Base-by-base conservation (phyloP, 2,113 vertebrate genomes). In the Hippocampus zosterae region DNA sequence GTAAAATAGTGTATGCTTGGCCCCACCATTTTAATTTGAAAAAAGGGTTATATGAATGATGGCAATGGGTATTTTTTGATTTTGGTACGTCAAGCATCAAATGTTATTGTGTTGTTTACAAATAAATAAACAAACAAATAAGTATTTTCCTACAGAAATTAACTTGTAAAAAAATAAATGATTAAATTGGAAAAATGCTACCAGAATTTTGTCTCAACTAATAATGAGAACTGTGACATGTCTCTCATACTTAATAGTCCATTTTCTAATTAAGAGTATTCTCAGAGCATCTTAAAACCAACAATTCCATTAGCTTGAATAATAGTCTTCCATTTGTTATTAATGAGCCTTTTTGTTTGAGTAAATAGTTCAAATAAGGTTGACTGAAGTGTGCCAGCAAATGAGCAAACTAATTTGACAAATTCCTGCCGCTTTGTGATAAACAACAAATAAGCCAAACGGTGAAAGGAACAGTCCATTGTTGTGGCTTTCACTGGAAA, bases 401-500 rank as follows among this genome's bases (percentile, higher is more conserved):
- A 74, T 52, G 40, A 72, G 66, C 9, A 23, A 69, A 66, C 33
- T 8, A 1, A 41, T 62, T 44, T 75, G 48, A 67, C 61, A 67
- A 46, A 76, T 66, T 72, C 61, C 52, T 53, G 65, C 72, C 81
- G 55, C 66, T 81, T 66, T 65, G 46, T 87, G 85, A 88, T 78
- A 74, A 88, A 88, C 83, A 27, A 76, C 63, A 79, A 59, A 69
- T 68, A 10, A 50, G 63, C 59, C 41, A 64, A 80, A 78, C 55
- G 56, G 69, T 72, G 62, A 74, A 74, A 74, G 46, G 53, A 76
- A 62, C 29, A 11, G 23, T 52, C 68, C 50, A 72, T 87, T 89
- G 78, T 87, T 84, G 60, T 37, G 41, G 70, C 79, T 77, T 80
- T 79, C 46, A 70, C 46, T 67, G 46, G 74, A 75, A 76, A 85